Base-by-base conservation (phyloP, 1,140 invertebrate genomes). In the Limonius californicus region DNA sequence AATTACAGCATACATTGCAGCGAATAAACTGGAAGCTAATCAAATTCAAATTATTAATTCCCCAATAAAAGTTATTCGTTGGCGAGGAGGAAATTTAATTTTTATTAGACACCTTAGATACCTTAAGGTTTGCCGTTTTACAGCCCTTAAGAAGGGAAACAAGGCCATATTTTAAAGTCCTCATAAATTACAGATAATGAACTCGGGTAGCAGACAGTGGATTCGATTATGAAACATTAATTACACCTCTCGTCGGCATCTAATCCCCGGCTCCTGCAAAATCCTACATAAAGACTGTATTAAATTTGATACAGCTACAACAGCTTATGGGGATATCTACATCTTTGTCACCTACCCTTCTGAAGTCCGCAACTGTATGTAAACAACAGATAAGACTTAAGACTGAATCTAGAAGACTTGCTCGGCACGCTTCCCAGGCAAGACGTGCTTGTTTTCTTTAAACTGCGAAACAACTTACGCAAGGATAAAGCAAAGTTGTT, bases 151-250 rank as follows among this genome's bases (percentile, higher is more conserved):
- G 21, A 47, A 43, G 16, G 61, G 16, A 50, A 58, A 68, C 58
- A 68, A 55, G 62, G 62, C 60, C 61, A 62, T 68, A 71, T 71
- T 68, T 63, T 59, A 57, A 55, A 19, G 53, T 54, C 64, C 54
- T 59, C 67, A 66, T 72, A 71, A 72, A 71, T 72, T 67, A 67
- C 60, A 60, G 59, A 67, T 72, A 72, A 72, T 72, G 69, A 72
- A 72, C 69, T 70, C 65, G 66, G 70, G 71, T 68, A 64, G 61
- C 47, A 68, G 70, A 69, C 71, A 72, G 58, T 70, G 68, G 66
- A 70, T 72, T 71, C 71, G 71, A 72, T 72, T 71, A 71, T 72
- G 69, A 70, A 72, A 71, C 71, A 71, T 72, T 71, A 72, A 72
- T 72, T 72, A 71, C 66, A 68, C 63, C 70, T 69, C 70, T 70